These are phyloP conservation scores for Drosophila suzukii DNA, from an alignment of 1,140 invertebrate genomes.

Conservation along the genomic window DNA sequence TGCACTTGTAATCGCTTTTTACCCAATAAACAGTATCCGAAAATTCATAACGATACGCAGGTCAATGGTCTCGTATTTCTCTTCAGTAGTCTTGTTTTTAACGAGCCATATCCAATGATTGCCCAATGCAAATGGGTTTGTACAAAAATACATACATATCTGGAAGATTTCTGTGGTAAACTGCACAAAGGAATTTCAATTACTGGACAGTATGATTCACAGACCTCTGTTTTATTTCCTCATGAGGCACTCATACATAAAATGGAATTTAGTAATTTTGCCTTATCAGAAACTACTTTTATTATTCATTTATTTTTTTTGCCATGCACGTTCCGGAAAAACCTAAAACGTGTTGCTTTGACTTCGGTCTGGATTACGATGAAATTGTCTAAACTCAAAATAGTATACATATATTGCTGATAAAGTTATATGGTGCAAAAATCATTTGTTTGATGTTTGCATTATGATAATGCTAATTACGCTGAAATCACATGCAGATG, in stretches of 20 bases:
- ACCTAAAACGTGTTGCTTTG: constrained; percentile 12
- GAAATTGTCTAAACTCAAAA: constrained; percentile 7
- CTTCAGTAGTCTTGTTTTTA: constrained; percentile 4
- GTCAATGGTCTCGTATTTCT: constrained; percentile 28
- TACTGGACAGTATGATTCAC: constrained; percentile 19
- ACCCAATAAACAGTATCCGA: constrained; percentile 17
- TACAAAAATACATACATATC: not conserved
- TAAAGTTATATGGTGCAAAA: constrained; percentile 14
- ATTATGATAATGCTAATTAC: constrained; percentile 47
- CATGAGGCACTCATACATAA: not conserved
- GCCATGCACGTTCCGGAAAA: constrained; percentile 22
- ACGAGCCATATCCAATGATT: constrained; percentile 14
- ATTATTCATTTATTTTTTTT: constrained; percentile 18
- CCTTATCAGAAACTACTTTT: constrained; percentile 20
- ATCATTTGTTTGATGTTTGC: constrained; percentile 20
- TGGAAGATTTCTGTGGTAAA: constrained; percentile 2
- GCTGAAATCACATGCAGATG: constrained; percentile 16
- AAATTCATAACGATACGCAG: constrained; percentile 14
- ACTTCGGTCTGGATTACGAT: not conserved
- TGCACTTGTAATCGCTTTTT: constrained; percentile 34
- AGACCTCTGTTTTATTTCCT: constrained; percentile 18
- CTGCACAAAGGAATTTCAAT: constrained; percentile 18
- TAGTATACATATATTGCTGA: not conserved
- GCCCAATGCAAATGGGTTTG: not conserved
- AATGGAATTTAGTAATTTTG: constrained; percentile 10